These are phyloP conservation scores for Chloroclystis v-ata DNA, from an alignment of 2,888 invertebrate species.

Conservation along the genomic window DNA sequence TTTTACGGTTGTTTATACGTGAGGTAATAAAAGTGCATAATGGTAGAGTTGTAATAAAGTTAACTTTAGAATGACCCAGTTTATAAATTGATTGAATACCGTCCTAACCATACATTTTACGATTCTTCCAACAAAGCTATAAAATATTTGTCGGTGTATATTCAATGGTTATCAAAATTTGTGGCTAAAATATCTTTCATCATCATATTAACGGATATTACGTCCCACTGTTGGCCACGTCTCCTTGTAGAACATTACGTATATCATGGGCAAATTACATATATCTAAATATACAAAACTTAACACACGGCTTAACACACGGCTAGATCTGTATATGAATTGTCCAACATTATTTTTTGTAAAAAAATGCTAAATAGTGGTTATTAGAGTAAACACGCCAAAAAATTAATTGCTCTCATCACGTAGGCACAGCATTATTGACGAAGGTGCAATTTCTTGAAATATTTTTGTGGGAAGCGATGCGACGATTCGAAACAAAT, in stretches of 20 bases:
- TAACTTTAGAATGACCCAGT: slow-evolving; percentile 1
- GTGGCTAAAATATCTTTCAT: not conserved
- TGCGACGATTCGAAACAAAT: slow-evolving; percentile 8
- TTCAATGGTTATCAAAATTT: not conserved
- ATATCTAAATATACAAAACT: too few species aligned
- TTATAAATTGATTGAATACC: slow-evolving; percentile 2
- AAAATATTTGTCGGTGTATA: not conserved
- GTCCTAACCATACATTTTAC: not conserved
- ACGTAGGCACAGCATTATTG: too few species aligned
- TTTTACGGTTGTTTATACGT: not conserved
- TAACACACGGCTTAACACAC: too few species aligned
- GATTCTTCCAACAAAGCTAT: not conserved
- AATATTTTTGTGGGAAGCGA: not conserved
- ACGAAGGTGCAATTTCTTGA: not conserved
- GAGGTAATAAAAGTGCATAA: not conserved
- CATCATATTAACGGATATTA: too few species aligned
- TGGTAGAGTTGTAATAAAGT: not conserved
- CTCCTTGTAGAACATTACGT: too few species aligned
- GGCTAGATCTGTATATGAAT: too few species aligned
- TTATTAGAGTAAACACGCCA: too few species aligned
- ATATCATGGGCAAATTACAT: too few species aligned
- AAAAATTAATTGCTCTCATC: too few species aligned
- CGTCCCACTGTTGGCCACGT: too few species aligned
- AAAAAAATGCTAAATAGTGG: too few species aligned
- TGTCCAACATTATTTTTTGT: too few species aligned